Evolutionary conservation across 2,113 vertebrate species (phyloP).

Genomic region (Nyctibius bracteatus): DNA sequence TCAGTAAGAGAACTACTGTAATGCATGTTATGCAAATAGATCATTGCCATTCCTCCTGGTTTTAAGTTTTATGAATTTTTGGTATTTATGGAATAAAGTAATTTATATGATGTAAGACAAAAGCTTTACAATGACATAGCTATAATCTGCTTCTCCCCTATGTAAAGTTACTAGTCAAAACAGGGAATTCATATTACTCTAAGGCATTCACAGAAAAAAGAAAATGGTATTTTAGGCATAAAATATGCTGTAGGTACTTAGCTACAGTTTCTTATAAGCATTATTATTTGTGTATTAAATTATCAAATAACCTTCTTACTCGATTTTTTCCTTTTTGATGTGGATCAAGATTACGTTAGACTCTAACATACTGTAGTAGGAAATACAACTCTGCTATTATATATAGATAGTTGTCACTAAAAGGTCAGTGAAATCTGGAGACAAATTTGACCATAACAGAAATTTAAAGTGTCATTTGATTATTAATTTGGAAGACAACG

Average conservation of each 20-base stretch:
- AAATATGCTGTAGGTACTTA: not conserved
- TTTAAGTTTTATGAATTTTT: not conserved
- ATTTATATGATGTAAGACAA: not conserved
- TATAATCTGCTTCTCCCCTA: not conserved
- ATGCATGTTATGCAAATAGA: not conserved
- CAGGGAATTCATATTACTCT: not conserved
- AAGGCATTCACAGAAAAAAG: not conserved
- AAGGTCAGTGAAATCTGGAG: not conserved
- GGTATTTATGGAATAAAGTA: not conserved
- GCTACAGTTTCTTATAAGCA: not conserved
- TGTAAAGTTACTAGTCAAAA: not conserved
- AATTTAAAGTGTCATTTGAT: not conserved
- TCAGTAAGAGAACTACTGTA: not conserved
- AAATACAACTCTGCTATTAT: not conserved
- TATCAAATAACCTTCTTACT: not conserved
- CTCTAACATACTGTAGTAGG: not conserved
- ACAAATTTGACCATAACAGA: not conserved
- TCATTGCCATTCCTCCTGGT: not conserved
- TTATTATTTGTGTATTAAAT: not conserved
- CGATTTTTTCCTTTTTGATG: not conserved
- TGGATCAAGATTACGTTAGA: not conserved
- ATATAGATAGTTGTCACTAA: not conserved
- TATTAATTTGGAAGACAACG: not conserved
- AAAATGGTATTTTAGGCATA: not conserved
- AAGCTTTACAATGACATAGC: not conserved